Conservation (phyloP, 2,888 invertebrate genomes). For the Drosophila longiperda region DNA sequence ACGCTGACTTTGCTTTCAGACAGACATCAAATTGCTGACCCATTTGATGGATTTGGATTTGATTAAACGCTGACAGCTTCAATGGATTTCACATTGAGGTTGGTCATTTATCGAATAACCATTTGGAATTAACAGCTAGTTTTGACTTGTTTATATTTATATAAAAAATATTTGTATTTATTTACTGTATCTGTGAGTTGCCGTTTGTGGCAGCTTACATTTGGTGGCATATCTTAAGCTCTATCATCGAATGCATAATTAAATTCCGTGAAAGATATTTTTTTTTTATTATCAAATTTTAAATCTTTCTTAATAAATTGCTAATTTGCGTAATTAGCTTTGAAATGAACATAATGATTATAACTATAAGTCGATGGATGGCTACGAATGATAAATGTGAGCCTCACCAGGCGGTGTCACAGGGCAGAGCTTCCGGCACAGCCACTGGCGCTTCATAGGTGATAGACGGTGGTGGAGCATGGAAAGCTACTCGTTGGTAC, state of each 20-base stretch:
- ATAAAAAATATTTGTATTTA: slow-evolving; percentile 19
- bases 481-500: slow-evolving; percentile 12
- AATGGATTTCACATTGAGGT: slow-evolving; percentile 57
- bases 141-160: slow-evolving; percentile 5
- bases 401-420: slow-evolving; percentile 56
- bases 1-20: slow-evolving; percentile 34
- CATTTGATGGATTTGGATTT: slow-evolving; percentile 59
- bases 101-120: slow-evolving; percentile 43
- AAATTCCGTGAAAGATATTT: slow-evolving; percentile 50
- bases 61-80: slow-evolving; percentile 36
- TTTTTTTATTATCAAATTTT: slow-evolving; percentile 63
- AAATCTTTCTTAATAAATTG: slow-evolving; percentile 66
- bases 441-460: slow-evolving; percentile 42
- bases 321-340: slow-evolving; percentile 63
- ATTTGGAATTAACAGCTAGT: slow-evolving; percentile 9
- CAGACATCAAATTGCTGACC: slow-evolving; percentile 52
- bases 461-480: slow-evolving; percentile 49
- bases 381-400: background rate
- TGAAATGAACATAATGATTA: slow-evolving; percentile 53
- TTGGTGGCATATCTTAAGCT: slow-evolving; percentile 25
- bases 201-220: slow-evolving; percentile 21
- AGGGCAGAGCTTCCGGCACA: slow-evolving; percentile 37
- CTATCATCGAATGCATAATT: slow-evolving; percentile 50
- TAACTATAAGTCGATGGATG: background rate
- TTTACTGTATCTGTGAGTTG: slow-evolving; percentile 25